Evolutionary conservation across 2,113 vertebrate genomes (phyloP).

Genomic region (Cromileptes altivelis): DNA sequence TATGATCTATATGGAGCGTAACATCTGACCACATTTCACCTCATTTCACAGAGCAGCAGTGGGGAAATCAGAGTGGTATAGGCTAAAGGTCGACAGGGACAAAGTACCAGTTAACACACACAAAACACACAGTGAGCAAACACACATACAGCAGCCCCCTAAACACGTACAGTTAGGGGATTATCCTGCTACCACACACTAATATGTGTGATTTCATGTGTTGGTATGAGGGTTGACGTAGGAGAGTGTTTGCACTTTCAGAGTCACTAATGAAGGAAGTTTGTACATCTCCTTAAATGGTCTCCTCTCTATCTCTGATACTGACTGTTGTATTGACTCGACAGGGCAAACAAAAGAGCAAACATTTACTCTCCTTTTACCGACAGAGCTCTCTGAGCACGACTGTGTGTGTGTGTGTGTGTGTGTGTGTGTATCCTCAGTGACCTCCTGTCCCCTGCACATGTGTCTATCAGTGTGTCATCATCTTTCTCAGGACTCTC

Average conservation of each 20-base stretch:
- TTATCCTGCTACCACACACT: neutral
- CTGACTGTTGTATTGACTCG: conserved; percentile 56
- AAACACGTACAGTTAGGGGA: neutral
- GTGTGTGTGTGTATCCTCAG: conserved; percentile 15
- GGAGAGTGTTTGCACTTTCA: neutral
- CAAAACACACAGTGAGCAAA: conserved; percentile 26
- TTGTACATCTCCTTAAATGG: neutral
- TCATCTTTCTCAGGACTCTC: conserved; percentile 41
- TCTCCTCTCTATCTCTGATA: conserved; percentile 20
- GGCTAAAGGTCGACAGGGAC: conserved; percentile 70
- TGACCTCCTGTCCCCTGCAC: conserved; percentile 55
- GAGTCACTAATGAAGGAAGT: neutral
- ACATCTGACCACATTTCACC: conserved; percentile 26
- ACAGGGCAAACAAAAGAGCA: conserved; percentile 69
- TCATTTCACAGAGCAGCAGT: conserved; percentile 38
- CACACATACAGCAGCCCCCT: neutral
- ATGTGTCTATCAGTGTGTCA: conserved; percentile 56
- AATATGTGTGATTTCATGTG: neutral
- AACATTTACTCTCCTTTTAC: conserved; percentile 73
- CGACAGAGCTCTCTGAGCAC: conserved; percentile 29
- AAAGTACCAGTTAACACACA: conserved; percentile 75
- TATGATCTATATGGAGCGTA: neutral
- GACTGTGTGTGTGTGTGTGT: conserved; percentile 21
- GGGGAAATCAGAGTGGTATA: conserved; percentile 40
- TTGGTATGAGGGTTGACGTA: neutral